These are phyloP conservation scores for Camelus dromedarius DNA, from an alignment of 2,113 vertebrate genomes.

Conservation along the genomic window DNA sequence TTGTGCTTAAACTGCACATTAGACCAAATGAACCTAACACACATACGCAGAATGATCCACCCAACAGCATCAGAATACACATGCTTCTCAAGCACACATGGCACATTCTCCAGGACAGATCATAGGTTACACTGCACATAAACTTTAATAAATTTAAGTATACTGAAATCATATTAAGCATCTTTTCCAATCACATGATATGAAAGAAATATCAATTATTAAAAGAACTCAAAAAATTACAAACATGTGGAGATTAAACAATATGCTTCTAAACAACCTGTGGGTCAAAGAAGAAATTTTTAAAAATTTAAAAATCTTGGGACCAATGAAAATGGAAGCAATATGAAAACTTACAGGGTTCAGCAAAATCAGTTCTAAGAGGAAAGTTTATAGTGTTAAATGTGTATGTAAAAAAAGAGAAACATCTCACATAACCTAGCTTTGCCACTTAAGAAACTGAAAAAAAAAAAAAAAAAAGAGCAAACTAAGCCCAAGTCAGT, in stretches of 20 bases:
- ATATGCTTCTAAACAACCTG: not conserved
- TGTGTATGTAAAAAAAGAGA: not conserved
- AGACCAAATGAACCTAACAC: not conserved
- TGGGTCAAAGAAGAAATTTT: not conserved
- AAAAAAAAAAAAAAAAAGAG: not conserved
- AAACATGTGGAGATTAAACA: not conserved
- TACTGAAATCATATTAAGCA: not conserved
- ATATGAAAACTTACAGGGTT: not conserved
- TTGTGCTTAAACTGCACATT: not conserved
- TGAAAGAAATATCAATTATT: not conserved
- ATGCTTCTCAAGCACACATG: not conserved
- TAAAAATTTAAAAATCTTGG: not conserved
- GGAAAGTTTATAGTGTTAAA: not conserved
- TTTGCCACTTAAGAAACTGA: not conserved
- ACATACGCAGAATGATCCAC: not conserved
- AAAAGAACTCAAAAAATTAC: not conserved
- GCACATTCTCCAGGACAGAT: not conserved
- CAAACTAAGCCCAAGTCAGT: not conserved
- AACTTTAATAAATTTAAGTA: not conserved
- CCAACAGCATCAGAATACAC: not conserved
- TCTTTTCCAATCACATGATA: not conserved
- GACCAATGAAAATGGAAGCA: not conserved
- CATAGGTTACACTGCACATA: not conserved
- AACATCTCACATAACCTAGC: not conserved
- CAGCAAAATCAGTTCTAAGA: not conserved